Evolutionary conservation across 2,888 invertebrate genomes (phyloP).

Genomic region (Tipula helvola): DNA sequence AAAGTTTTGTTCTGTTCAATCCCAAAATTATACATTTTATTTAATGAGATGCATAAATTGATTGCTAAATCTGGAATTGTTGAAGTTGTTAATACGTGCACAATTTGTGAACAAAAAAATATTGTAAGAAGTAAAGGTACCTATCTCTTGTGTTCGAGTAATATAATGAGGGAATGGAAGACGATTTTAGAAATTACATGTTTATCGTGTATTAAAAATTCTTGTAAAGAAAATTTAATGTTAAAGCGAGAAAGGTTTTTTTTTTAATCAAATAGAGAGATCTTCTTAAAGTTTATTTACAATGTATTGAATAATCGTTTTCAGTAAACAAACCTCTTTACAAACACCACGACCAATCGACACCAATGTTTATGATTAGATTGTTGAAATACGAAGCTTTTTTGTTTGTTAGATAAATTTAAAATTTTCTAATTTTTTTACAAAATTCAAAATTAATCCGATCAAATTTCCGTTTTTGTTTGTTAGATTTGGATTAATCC

Average conservation of each 20-base stretch:
- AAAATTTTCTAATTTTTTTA: neutral
- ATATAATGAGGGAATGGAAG: neutral
- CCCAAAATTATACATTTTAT: neutral
- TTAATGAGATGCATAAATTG: neutral
- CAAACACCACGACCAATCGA: neutral
- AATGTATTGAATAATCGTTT: neutral
- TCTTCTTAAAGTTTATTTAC: neutral
- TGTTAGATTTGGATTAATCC: neutral
- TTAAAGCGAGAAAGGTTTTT: neutral
- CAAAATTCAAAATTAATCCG: neutral
- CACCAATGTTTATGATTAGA: neutral
- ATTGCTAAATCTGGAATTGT: conserved; percentile 4
- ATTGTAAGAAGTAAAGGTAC: neutral
- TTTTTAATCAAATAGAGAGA: neutral
- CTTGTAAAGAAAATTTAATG: neutral
- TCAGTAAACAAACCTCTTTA: neutral
- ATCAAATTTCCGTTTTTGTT: neutral
- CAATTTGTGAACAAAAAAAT: neutral
- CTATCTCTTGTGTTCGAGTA: neutral
- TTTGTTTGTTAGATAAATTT: neutral
- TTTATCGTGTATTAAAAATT: neutral
- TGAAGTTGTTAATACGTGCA: neutral
- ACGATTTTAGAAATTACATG: neutral
- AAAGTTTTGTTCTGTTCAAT: neutral
- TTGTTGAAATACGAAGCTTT: neutral